Evolutionary conservation across 2,797 vertebrate species (phyloP).

Genomic region (Acridotheres tristis): DNA sequence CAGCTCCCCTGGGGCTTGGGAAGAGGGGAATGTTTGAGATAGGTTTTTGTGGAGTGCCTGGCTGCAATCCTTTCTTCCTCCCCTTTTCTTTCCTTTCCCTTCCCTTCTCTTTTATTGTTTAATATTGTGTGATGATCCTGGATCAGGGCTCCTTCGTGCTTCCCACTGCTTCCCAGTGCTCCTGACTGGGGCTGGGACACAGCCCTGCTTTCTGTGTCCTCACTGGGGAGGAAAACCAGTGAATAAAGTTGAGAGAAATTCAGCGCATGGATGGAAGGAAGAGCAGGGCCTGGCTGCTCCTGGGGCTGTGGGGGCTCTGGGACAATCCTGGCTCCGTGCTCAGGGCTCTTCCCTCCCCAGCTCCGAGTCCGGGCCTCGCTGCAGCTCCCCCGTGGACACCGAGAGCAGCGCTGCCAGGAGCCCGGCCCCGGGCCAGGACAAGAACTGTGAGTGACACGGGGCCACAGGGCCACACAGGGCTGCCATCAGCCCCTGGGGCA

Average conservation of each 20-base stretch:
- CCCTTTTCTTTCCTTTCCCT: no score
- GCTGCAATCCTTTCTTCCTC: background rate
- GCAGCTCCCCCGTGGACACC: conserved; percentile 87
- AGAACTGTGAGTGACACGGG: conserved; percentile 77
- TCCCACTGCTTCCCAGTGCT: background rate
- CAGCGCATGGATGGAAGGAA: accelerated
- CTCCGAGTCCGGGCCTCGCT: conserved; percentile 82
- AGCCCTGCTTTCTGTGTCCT: accelerated
- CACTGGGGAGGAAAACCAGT: background rate
- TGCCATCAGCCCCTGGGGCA: background rate
- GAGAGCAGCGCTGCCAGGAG: conserved; percentile 63
- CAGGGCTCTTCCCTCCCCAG: conserved; percentile 61
- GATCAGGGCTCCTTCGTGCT: accelerated
- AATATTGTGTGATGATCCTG: background rate
- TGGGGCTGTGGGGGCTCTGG: background rate
- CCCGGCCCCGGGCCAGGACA: conserved; percentile 76
- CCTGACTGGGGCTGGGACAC: background rate
- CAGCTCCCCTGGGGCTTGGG: accelerated
- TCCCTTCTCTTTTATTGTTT: no score
- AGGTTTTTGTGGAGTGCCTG: accelerated
- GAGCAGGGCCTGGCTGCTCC: background rate
- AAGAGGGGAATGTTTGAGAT: accelerated
- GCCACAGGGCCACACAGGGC: no score
- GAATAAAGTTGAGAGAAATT: no score
- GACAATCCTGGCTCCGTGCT: background rate